These are phyloP conservation scores for Phortica variegata DNA, from an alignment of 1,140 invertebrate species.

Conservation along the genomic window DNA sequence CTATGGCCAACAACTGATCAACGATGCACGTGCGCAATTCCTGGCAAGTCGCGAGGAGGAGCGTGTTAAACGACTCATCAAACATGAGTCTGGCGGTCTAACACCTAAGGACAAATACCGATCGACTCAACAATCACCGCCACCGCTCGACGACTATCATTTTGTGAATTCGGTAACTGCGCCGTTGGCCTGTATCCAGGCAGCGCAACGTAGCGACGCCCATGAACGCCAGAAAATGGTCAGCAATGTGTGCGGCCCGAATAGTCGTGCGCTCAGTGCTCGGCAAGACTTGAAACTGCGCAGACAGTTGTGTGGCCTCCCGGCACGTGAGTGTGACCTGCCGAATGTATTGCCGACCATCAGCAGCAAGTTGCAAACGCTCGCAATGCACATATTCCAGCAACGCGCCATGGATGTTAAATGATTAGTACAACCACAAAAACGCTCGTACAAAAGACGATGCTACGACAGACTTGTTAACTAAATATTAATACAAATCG, in stretches of 20 bases:
- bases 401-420: not conserved
- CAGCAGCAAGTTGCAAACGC: constrained; percentile 16
- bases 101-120: constrained; percentile 9
- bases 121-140: not conserved
- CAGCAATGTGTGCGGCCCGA: constrained; percentile 58
- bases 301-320: constrained; percentile 65
- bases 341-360: not conserved
- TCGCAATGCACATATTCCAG: constrained; percentile 18
- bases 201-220: constrained; percentile 56
- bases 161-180: constrained; percentile 19
- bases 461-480: too few species aligned
- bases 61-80: constrained; percentile 10
- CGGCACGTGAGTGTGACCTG: constrained; percentile 59
- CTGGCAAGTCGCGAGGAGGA: constrained; percentile 32
- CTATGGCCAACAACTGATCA: constrained; percentile 63
- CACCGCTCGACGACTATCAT: constrained; percentile 30
- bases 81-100: constrained; percentile 10
- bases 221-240: constrained; percentile 57
- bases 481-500: too few species aligned
- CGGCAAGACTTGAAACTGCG: constrained; percentile 67
- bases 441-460: too few species aligned
- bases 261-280: constrained; percentile 65
- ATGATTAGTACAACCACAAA: too few species aligned
- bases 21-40: constrained; percentile 33
- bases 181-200: constrained; percentile 66